Evolutionary conservation across 2,797 vertebrate species (phyloP), one percentile per base, ranked within the genome.

Genomic region (Lacerta viridis): DNA sequence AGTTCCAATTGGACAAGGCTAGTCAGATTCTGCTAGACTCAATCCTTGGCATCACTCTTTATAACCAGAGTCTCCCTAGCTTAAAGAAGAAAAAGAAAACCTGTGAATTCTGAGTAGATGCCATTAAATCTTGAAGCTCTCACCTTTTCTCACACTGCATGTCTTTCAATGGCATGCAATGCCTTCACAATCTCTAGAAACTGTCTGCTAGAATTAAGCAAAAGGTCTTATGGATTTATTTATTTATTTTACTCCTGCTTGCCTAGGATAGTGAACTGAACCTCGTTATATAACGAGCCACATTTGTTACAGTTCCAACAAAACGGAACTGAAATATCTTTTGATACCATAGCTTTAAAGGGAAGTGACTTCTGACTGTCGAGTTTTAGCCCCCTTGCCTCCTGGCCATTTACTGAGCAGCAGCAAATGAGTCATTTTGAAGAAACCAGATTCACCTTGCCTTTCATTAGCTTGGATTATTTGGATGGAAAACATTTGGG

Each of bases 401-500:
- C 9, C 75, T 39, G 33, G 80, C 89, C 68, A 90, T 0, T 95
- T 94, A 91, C 90, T 88, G 93, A 92, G 25, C 7, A 84, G 29
- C 46, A 72, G 86, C 89, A 86, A 80, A 39, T 64, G 93, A 91
- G 72, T 88, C 7, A 39, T 92, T 93, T 92, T 74, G 59, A 92
- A 95, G 79, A 13, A 94, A 91, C 8, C 72, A 64, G 74, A 59
- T 61, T 93, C 7, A 1, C 55, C 74, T 89, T 92, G 46, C 10
- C 91, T 92, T 59, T 76, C 82, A 87, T 91, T 92, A 78, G 61
- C 39, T 46, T 91, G 89, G 69, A n/a, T 93, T 93, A 88, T 61
- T 88, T 90, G 90, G 36, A 66, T 18, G n/a, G 80, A 88, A 94
- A 95, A 93, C 77, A 80, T 95, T 92, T 92, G 88, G 66, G 89